Base-by-base conservation (phyloP, 2,113 vertebrate genomes). In the Oceanodroma tethys region DNA sequence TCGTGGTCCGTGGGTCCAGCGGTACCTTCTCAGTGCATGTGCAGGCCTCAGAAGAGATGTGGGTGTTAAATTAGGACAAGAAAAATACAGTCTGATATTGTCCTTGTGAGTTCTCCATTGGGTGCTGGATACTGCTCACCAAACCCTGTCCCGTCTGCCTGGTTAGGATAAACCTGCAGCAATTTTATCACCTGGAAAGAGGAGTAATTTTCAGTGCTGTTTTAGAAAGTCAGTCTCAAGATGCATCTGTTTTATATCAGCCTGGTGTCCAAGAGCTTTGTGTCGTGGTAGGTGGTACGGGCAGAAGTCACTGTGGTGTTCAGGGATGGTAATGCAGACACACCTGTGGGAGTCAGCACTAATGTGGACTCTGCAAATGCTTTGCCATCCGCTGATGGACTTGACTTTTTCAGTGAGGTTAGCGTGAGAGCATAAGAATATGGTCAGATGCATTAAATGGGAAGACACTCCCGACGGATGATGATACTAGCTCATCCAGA, bases 1-100 rank as follows among this genome's bases (percentile, higher is more conserved):
- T 32, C 1, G 0, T 10, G 45, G 26, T 45, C 7, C 0, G 1
- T 26, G 38, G 5, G 19, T 45, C 52, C 47, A 34, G 70, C 2
- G 1, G 36, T 5, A 6, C 26, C 17, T 66, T 50, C 48, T 36
- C 34, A 26, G 9, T 32, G 58, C 19, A 16, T 0, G 0, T 10
- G 42, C 38, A 43, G 66, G n/a, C 14, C 81, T 66, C 7, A 11
- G 29, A 23, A 17, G 66, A 62, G 38, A 12, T 25, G 66, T 3
- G 18, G 22, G 42, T 32, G 63, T 13, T 40, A 27, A 27, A 14
- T 55, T 4, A 67, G 42, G 30, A 53, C 19, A 10, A 22, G 50
- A 8, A 53, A 17, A 55, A 27, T 3, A 4, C 13, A 0, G 26
- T 15, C 3, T 3, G 55, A 0, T 59, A 0, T 0, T 0, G 0